Conservation (phyloP, 2,797 vertebrate genomes). For the Euphonia xanthogaster region DNA sequence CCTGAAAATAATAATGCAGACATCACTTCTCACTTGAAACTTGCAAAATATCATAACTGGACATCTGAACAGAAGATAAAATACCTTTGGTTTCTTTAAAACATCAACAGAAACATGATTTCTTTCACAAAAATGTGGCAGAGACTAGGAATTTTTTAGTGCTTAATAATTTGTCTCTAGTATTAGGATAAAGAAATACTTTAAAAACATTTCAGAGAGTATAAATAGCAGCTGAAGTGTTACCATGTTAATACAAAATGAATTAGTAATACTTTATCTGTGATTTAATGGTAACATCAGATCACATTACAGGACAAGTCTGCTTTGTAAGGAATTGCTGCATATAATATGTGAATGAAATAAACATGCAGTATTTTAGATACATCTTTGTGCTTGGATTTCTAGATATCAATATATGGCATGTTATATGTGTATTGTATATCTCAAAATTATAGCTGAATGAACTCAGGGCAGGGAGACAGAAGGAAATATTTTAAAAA, state of each 20-base stretch:
- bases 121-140: neutral
- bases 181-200: neutral
- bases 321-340: neutral
- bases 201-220: neutral
- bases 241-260: neutral
- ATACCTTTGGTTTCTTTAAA: neutral
- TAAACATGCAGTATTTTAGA: neutral
- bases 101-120: neutral
- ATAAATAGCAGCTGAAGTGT: neutral
- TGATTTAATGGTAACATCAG: neutral
- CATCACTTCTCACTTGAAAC: neutral
- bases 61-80: neutral
- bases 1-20: neutral
- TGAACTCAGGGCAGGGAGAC: fast-evolving
- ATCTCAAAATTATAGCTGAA: neutral
- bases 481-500: neutral
- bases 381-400: neutral
- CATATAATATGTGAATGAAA: neutral
- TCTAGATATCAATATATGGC: neutral
- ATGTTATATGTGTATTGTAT: neutral
- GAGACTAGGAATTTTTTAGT: neutral
- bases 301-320: neutral
- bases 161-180: neutral
- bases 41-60: neutral
- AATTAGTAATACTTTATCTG: neutral